Base-by-base conservation (phyloP, 2,113 vertebrate species). In the Canis aureus region DNA sequence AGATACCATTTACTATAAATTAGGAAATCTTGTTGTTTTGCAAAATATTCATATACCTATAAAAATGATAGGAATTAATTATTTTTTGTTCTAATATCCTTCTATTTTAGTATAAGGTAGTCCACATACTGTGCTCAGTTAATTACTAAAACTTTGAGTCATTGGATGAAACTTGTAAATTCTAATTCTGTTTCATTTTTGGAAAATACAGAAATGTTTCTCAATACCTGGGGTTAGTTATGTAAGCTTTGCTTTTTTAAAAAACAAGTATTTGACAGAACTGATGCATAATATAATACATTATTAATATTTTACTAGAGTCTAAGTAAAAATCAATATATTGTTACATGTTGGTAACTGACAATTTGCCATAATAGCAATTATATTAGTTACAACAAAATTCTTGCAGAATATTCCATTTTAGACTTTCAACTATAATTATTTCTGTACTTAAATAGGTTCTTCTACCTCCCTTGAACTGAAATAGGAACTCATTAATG, bases 401-500 rank as follows among this genome's bases (percentile, higher is more conserved):
- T 89, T 53, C 6, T 92, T 97, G 3, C 23, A 92, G 73, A 92
- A 88, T 95, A 67, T 29, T 89, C n/a, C 43, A 96, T 32, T 15
- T 64, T 81, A 13, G 59, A 83, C 6, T 74, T 35, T 81, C 49
- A 87, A 10, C 9, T 90, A n/a, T 92, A 94, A 96, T 96, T 95
- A 93, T 94, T 98, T 97, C 85, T 87, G 25, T 81, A 87, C 3
- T 10, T 89, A 82, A 51, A 49, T 82, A 2, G 17, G 7, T 71
- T 67, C 94, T 81, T 53, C 55, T 91, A 51, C 79, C 29, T 67
- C 25, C 3, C 66, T 27, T 74, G 6, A 82, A 92, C 91, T 92
- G 60, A 93, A 88, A 86, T 76, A 93, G 49, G 7, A 92, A 94
- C 27, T 97, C 22, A 83, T 76, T 96, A 97, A 89, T 89, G 23